A percentile compares a stretch with the other conserved stretches of the same genome.
phyloP scores from a whole-genome alignment of 2,113 vertebrate genomes.

The Stigmatopora argus region DNA sequence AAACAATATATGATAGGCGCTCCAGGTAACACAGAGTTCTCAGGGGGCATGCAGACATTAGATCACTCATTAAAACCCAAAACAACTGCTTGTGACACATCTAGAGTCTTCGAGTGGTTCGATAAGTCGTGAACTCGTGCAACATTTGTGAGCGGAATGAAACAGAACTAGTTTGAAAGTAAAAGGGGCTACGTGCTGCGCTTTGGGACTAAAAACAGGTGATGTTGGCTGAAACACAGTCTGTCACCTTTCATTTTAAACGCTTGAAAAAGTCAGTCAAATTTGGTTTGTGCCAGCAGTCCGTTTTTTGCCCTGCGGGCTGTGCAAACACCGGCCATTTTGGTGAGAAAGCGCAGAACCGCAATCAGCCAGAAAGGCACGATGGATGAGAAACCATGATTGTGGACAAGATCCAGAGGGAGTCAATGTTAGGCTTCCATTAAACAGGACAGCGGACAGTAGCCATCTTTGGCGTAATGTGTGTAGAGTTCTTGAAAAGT shows the following conservation, averaged over 20 bases:
- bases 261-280: conserved; percentile 64
- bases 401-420: background rate
- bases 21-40: conserved; percentile 25
- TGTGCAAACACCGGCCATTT: conserved; percentile 17
- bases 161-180: conserved; percentile 36
- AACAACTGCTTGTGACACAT: conserved; percentile 36
- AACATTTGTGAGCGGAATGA: conserved; percentile 29
- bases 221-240: conserved; percentile 61
- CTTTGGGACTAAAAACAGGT: conserved; percentile 57
- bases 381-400: conserved; percentile 46
- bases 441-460: background rate
- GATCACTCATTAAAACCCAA: conserved; percentile 46
- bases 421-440: background rate
- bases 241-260: conserved; percentile 64
- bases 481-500: background rate
- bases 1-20: conserved; percentile 20
- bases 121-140: conserved; percentile 9
- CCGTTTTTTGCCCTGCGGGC: conserved; percentile 26
- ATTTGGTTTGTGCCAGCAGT: conserved; percentile 56
- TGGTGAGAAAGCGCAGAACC: conserved; percentile 30
- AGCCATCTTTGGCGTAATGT: no score
- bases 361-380: conserved; percentile 32
- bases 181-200: background rate
- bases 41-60: conserved; percentile 23
- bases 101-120: conserved; percentile 15